Evolutionary conservation across 2,888 invertebrate species (phyloP).

Genomic region (Ennomos fuscantarius): DNA sequence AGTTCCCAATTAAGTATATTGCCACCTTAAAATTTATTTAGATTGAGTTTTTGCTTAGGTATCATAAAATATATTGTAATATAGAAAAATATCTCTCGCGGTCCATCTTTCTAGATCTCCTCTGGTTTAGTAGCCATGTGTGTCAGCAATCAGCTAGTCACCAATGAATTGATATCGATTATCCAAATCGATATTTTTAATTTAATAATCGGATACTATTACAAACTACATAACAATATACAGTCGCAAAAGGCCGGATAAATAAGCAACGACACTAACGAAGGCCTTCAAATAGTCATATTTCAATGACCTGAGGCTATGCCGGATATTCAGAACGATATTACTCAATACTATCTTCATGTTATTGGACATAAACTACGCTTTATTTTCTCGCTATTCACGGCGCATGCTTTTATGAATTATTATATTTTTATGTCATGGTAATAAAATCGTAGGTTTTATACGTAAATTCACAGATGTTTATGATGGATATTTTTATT

Average conservation of each 20-base stretch:
- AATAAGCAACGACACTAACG: neutral
- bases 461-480: slow-evolving; percentile 20
- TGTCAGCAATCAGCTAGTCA: too few species aligned
- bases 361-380: slow-evolving; percentile 38
- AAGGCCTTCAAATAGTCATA: slow-evolving; percentile 1
- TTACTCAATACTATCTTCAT: slow-evolving; percentile 14
- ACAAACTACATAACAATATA: too few species aligned
- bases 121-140: too few species aligned
- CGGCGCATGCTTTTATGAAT: slow-evolving; percentile 40
- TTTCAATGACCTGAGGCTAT: slow-evolving; percentile 13
- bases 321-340: slow-evolving; percentile 17
- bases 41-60: too few species aligned
- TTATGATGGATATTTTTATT: slow-evolving; percentile 18
- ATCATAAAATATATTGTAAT: too few species aligned
- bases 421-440: slow-evolving; percentile 37
- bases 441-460: slow-evolving; percentile 14
- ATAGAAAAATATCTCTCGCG: too few species aligned
- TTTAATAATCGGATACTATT: too few species aligned
- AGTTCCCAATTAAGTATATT: too few species aligned
- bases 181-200: too few species aligned
- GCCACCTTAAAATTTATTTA: too few species aligned
- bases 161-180: too few species aligned
- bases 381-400: slow-evolving; percentile 40
- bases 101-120: too few species aligned
- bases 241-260: neutral